These are phyloP conservation scores for Harpagoxenus sublaevis DNA, from an alignment of 2,888 invertebrate genomes.

Conservation along the genomic window DNA sequence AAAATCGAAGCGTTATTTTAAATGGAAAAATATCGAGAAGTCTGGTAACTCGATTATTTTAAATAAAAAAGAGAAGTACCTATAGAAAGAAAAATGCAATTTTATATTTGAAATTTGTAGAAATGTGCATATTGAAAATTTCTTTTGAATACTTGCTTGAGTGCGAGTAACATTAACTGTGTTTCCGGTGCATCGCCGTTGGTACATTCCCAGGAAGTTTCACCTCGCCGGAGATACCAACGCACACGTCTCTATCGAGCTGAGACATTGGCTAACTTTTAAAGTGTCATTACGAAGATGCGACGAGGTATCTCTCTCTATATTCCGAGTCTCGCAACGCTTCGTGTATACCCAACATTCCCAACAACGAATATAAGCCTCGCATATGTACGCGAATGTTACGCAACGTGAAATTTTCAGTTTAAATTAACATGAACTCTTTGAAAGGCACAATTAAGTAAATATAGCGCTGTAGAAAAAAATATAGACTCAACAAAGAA, in stretches of 20 bases:
- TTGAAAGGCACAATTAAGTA: not conserved
- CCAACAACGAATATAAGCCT: not conserved
- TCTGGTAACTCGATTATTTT: not conserved
- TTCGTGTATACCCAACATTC: not conserved
- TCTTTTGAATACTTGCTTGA: conserved; percentile 7
- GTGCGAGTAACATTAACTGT: conserved; percentile 8
- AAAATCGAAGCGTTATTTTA: not conserved
- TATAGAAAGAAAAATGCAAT: not conserved
- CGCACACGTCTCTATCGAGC: conserved; percentile 63
- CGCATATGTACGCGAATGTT: not conserved
- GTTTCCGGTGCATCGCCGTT: conserved; percentile 1
- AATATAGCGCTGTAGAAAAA: not conserved
- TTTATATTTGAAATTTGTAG: conserved; percentile 2
- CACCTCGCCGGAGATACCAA: conserved; percentile 53
- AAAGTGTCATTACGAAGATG: conserved; percentile 77
- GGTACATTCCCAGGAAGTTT: conserved; percentile 55
- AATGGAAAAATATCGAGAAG: not conserved
- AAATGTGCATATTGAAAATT: conserved; percentile 15
- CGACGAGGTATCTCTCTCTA: conserved; percentile 69
- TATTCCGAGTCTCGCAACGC: conserved; percentile 28
- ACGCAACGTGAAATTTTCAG: not conserved
- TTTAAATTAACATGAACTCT: conserved; percentile 7
- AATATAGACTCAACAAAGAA: not conserved
- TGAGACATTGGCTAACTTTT: conserved; percentile 77
- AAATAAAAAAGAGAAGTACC: not conserved